These are phyloP conservation scores for Darevskia nairensis DNA, from an alignment of 2,797 vertebrate genomes.

Conservation along the genomic window DNA sequence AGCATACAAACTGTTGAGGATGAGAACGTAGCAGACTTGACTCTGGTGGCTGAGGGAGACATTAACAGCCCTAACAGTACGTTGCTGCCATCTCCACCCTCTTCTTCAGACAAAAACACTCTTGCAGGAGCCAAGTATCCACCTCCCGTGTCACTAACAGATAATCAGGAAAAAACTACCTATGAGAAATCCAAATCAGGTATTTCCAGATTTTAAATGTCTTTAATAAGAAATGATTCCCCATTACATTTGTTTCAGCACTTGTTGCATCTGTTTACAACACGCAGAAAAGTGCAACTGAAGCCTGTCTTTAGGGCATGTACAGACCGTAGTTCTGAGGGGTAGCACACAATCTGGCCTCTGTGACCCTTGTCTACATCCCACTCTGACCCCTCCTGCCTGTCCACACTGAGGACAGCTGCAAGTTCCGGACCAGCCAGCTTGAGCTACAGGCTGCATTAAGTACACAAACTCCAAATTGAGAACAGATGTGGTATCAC, in stretches of 20 bases:
- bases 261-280: conserved; percentile 48
- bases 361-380: not conserved
- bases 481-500: not conserved
- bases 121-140: conserved; percentile 80
- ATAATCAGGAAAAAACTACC: conserved; percentile 79
- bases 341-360: not conserved
- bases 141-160: conserved; percentile 74
- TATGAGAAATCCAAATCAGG: conserved; percentile 89
- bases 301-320: not conserved
- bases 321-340: not conserved
- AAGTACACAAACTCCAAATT: not conserved
- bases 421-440: not conserved
- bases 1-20: conserved; percentile 82
- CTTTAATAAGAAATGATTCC: conserved; percentile 53
- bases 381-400: not conserved
- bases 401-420: not conserved
- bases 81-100: conserved; percentile 81
- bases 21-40: conserved; percentile 87
- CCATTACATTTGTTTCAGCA: conserved; percentile 24
- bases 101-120: conserved; percentile 71
- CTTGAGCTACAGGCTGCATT: not conserved
- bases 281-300: not conserved
- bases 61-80: conserved; percentile 92
- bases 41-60: conserved; percentile 92
- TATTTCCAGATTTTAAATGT: conserved; percentile 89